Conservation (phyloP, 2,888 invertebrate genomes). For the Priocnemis perturbator region DNA sequence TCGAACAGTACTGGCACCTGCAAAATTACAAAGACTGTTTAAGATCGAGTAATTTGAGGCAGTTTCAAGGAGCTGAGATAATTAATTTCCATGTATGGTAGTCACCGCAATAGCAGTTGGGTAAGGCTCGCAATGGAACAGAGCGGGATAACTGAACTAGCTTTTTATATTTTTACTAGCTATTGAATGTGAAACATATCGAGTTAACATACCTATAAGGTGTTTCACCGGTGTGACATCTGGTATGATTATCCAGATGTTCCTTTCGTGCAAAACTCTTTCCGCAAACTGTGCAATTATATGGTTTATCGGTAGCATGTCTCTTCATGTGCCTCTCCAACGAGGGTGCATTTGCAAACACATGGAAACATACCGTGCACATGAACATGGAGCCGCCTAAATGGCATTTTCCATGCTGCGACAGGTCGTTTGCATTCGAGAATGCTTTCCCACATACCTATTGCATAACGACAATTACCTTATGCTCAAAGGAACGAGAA, state of each 20-base stretch:
- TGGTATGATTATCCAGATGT: constrained; percentile 89
- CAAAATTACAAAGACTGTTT: constrained; percentile 16
- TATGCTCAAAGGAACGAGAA: constrained; percentile 52
- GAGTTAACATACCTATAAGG: constrained; percentile 79
- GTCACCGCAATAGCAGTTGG: neutral
- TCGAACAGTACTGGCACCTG: constrained; percentile 85
- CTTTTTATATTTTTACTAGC: too few species aligned
- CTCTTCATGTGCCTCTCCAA: constrained; percentile 87
- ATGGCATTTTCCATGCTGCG: constrained; percentile 90
- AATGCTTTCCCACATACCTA: constrained; percentile 91
- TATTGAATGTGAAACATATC: neutral
- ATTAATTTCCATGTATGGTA: constrained; percentile 1
- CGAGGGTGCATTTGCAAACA: constrained; percentile 82
- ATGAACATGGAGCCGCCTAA: constrained; percentile 87
- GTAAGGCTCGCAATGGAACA: neutral
- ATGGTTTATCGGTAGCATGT: constrained; percentile 89
- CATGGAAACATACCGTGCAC: constrained; percentile 84
- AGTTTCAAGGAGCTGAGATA: neutral
- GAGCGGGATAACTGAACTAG: neutral
- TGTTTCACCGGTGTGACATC: constrained; percentile 90
- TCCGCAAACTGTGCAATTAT: constrained; percentile 89
- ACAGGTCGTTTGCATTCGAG: constrained; percentile 86
- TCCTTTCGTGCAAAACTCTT: constrained; percentile 92
- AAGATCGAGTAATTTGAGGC: too few species aligned
- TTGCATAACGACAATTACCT: neutral